Evolutionary conservation across 2,113 vertebrate species (phyloP).

Genomic region (Gymnocephalus cernua): DNA sequence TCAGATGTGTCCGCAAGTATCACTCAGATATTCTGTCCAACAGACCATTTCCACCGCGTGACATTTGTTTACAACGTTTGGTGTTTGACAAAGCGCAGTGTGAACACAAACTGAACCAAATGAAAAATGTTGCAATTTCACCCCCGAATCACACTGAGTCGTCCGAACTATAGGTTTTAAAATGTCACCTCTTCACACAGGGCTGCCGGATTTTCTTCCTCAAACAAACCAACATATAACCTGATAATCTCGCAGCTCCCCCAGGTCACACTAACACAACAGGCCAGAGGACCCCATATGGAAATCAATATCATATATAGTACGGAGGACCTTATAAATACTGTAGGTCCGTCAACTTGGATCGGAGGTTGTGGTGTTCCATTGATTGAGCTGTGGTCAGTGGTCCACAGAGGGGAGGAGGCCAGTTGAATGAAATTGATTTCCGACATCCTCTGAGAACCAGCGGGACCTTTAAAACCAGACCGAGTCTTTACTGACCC

Average conservation of each 20-base stretch:
- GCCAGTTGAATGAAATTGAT: slow-evolving; percentile 23
- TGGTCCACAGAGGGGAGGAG: slow-evolving; percentile 22
- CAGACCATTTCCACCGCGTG: too few relatives aligned
- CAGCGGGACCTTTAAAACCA: slow-evolving; percentile 6
- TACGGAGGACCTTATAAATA: background rate
- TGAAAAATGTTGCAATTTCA: too few relatives aligned
- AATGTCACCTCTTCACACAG: background rate
- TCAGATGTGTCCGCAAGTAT: too few relatives aligned
- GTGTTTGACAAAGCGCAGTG: too few relatives aligned
- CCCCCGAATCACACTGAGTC: too few relatives aligned
- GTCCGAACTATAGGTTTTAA: too few relatives aligned
- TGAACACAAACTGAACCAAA: too few relatives aligned
- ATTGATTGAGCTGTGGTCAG: slow-evolving; percentile 25
- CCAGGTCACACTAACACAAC: background rate
- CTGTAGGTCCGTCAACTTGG: background rate
- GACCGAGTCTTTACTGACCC: background rate
- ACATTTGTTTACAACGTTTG: too few relatives aligned
- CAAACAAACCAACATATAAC: background rate
- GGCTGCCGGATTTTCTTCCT: background rate
- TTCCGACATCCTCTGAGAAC: slow-evolving; percentile 21
- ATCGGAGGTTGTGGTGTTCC: background rate
- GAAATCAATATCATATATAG: slow-evolving; percentile 41
- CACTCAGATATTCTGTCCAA: too few relatives aligned
- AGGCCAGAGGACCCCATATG: background rate
- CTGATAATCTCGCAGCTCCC: background rate